Evolutionary conservation across 2,888 invertebrate species (phyloP).

Genomic region (Mesochorus sp.): DNA sequence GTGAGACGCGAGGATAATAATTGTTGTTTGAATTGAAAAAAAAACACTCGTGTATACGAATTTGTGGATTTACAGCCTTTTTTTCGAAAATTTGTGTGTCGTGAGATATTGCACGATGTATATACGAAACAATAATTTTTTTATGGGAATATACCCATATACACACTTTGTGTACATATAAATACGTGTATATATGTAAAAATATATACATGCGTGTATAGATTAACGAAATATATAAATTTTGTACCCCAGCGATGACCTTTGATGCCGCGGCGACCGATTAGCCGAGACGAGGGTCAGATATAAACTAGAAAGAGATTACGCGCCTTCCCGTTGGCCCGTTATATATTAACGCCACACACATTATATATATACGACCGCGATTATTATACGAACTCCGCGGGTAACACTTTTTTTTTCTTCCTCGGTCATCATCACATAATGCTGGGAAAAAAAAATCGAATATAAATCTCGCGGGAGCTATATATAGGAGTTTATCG

Average conservation of each 20-base stretch:
- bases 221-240: constrained; percentile 29
- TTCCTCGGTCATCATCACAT: too few relatives aligned
- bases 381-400: too few relatives aligned
- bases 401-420: not conserved
- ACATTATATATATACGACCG: not conserved
- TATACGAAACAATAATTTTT: too few relatives aligned
- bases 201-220: not conserved
- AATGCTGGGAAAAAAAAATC: not conserved
- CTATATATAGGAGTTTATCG: constrained; percentile 7
- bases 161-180: not conserved
- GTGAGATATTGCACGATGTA: not conserved
- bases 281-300: constrained; percentile 48
- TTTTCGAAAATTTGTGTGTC: not conserved
- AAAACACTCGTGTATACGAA: not conserved
- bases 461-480: not conserved
- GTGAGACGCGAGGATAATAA: too few relatives aligned
- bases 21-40: too few relatives aligned
- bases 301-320: constrained; percentile 38
- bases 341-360: not conserved
- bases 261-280: constrained; percentile 52
- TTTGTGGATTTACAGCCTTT: not conserved
- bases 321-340: constrained; percentile 43
- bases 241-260: constrained; percentile 54
- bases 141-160: too few relatives aligned
- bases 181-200: not conserved